A percentile compares a stretch with the other conserved stretches of the same genome.
Conservation (phyloP, 2,888 invertebrate species). For the Eristalinus aeneus region DNA sequence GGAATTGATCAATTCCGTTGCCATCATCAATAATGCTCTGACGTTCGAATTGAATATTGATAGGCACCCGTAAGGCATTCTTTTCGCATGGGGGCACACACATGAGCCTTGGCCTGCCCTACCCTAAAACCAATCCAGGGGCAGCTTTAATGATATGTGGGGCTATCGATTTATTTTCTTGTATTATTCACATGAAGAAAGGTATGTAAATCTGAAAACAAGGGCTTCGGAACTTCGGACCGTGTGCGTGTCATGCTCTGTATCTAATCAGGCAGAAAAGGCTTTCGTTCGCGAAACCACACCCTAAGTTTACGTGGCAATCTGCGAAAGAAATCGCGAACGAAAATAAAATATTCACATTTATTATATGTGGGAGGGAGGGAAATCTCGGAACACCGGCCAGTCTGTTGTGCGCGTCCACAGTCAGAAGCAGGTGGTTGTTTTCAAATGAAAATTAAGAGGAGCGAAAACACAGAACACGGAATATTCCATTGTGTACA, state of each 20-base stretch:
- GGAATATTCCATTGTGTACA: neutral
- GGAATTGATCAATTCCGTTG: constrained; percentile 9
- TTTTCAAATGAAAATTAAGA: neutral
- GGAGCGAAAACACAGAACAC: neutral
- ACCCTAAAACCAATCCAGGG: neutral
- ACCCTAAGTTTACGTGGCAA: neutral
- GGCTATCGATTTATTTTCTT: neutral
- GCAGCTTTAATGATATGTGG: neutral
- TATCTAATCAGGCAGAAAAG: neutral
- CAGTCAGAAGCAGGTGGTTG: neutral
- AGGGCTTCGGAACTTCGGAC: neutral
- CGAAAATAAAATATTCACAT: neutral
- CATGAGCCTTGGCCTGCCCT: neutral
- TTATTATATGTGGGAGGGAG: neutral
- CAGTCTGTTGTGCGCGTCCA: neutral
- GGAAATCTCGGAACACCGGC: neutral
- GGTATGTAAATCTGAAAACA: neutral
- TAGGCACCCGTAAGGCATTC: constrained; percentile 4
- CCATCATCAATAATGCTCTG: constrained; percentile 18
- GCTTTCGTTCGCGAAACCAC: neutral
- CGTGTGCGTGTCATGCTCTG: neutral
- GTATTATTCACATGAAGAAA: neutral
- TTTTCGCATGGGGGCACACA: constrained; percentile 1
- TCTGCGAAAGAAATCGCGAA: neutral
- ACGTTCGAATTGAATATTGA: constrained; percentile 22